phyloP scores from a whole-genome alignment of 92 coral and sea anemone species.

The Muricea muricata region DNA sequence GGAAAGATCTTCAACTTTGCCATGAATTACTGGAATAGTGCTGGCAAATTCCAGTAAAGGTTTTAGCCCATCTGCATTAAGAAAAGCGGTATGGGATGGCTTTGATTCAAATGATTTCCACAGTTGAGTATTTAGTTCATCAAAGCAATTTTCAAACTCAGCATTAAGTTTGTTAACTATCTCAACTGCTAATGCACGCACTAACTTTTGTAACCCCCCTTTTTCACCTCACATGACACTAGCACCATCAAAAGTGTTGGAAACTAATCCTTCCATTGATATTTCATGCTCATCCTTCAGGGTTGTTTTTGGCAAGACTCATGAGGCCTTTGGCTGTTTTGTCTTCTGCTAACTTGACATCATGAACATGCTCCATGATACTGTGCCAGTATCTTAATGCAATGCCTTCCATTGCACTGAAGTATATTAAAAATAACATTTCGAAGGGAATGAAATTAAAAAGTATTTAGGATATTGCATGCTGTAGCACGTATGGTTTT shows the following conservation, averaged over 20 bases:
- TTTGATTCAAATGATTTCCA: conserved; percentile 9
- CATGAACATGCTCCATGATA: conserved; percentile 5
- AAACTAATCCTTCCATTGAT: conserved; percentile 32
- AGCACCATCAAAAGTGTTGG: conserved; percentile 40
- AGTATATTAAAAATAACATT: not conserved
- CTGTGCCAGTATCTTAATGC: conserved; percentile 31
- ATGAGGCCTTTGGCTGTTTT: conserved; percentile 24
- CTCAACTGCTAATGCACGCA: conserved; percentile 20
- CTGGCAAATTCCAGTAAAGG: conserved; percentile 18
- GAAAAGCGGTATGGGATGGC: conserved; percentile 21
- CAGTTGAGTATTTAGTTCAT: conserved; percentile 28
- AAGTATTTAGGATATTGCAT: too few relatives aligned
- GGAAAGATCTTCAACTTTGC: not conserved
- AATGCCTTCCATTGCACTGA: conserved; percentile 30
- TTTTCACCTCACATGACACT: conserved; percentile 28
- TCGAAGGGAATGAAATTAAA: not conserved
- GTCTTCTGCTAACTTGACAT: conserved; percentile 28
- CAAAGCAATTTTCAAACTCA: conserved; percentile 20
- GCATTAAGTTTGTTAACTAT: conserved; percentile 17
- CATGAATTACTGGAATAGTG: conserved; percentile 5
- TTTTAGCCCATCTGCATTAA: conserved; percentile 35
- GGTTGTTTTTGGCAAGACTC: conserved; percentile 4
- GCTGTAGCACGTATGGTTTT: too few relatives aligned
- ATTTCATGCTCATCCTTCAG: conserved; percentile 1
- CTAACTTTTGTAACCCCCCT: not conserved